Percentiles rank a stretch among this genome's conserved stretches.
These are phyloP conservation scores for Miopithecus talapoin DNA, from an alignment of 2,797 vertebrate species.

Conservation along the genomic window DNA sequence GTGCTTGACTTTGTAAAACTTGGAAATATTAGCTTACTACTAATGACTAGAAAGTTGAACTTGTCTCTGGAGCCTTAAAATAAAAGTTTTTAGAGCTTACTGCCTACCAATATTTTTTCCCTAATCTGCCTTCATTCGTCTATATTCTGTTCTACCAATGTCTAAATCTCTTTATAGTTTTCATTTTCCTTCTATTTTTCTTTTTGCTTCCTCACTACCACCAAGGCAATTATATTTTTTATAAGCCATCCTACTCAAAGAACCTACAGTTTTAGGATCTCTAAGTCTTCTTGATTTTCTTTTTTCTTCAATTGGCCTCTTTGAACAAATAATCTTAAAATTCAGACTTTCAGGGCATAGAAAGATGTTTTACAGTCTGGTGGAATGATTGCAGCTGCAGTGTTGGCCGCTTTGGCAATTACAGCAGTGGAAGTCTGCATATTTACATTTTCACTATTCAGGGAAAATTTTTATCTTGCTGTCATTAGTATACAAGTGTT, in stretches of 20 bases:
- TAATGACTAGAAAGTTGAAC: not conserved
- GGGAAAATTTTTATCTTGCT: constrained; percentile 38
- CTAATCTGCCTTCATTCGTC: not conserved
- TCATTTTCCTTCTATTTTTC: not conserved
- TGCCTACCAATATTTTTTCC: not conserved
- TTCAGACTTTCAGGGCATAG: not conserved
- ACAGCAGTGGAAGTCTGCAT: not conserved
- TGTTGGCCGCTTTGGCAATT: not conserved
- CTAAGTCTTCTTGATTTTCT: not conserved
- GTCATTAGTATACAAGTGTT: constrained; percentile 31
- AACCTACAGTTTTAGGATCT: not conserved
- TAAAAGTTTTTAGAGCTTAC: not conserved
- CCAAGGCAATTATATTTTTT: not conserved
- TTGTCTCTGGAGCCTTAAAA: not conserved
- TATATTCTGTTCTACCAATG: not conserved
- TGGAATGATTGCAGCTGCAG: not conserved
- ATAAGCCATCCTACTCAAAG: constrained; percentile 1
- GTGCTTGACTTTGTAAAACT: constrained; percentile 45
- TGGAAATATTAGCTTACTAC: not conserved
- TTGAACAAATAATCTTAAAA: constrained; percentile 35
- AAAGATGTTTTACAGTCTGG: not conserved
- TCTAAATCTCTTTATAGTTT: constrained; percentile 15
- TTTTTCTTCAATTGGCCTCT: not conserved
- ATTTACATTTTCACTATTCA: constrained; percentile 22
- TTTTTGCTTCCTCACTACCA: not conserved